Conservation (phyloP, 1,140 invertebrate species). For the Ooceraea biroi region DNA sequence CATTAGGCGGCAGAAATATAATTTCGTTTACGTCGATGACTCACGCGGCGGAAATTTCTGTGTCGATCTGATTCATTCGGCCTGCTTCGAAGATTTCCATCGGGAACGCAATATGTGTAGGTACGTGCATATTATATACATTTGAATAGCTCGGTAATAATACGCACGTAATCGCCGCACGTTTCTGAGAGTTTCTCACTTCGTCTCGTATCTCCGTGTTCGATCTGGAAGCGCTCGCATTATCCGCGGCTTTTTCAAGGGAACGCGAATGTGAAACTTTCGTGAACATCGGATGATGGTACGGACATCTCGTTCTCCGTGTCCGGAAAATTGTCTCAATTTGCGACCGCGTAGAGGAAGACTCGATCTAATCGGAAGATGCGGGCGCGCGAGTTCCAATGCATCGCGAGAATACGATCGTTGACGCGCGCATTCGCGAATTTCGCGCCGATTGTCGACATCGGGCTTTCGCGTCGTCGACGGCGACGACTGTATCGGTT, state of each 20-base stretch:
- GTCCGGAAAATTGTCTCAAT: too few relatives aligned
- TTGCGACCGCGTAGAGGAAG: conserved; percentile 1
- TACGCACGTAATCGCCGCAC: conserved; percentile 17
- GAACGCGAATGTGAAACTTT: background rate
- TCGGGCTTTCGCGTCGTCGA: conserved; percentile 53
- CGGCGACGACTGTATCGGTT: conserved; percentile 69
- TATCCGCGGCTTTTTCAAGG: background rate
- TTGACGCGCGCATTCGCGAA: conserved; percentile 25
- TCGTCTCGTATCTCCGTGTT: conserved; percentile 8
- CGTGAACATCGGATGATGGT: background rate
- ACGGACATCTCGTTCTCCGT: too few relatives aligned
- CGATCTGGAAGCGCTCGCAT: background rate
- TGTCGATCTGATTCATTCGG: conserved; percentile 69
- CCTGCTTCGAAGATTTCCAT: conserved; percentile 50
- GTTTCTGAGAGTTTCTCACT: background rate
- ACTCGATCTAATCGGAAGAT: background rate
- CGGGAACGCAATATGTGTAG: background rate
- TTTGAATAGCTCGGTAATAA: conserved; percentile 29
- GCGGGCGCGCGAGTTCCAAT: background rate
- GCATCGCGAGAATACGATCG: conserved; percentile 17
- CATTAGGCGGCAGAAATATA: conserved; percentile 71
- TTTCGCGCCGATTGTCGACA: conserved; percentile 44
- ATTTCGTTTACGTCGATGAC: conserved; percentile 74
- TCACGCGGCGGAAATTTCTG: conserved; percentile 65
- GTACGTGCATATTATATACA: background rate